phyloP scores from a whole-genome alignment of 1,140 invertebrate species.

The Hylaeus anthracinus region DNA sequence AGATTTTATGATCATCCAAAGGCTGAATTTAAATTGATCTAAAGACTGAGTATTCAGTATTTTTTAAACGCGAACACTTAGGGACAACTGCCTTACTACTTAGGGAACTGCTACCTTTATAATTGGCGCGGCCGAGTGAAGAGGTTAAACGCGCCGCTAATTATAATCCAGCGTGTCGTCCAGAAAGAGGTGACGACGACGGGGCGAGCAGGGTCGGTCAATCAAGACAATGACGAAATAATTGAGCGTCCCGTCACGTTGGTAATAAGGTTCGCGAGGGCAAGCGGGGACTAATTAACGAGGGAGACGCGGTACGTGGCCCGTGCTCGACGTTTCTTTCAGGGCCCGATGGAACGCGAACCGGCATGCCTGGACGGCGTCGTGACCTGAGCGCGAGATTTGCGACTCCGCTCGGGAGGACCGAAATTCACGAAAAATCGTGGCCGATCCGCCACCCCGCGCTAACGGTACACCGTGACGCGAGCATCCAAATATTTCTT shows the following conservation, averaged over 20 bases:
- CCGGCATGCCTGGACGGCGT: conserved; percentile 17
- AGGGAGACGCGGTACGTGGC: conserved; percentile 37
- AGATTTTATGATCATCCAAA: too few species aligned
- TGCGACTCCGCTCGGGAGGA: conserved; percentile 25
- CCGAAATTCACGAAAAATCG: conserved; percentile 64
- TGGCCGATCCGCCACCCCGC: conserved; percentile 42
- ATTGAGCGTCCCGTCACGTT: conserved; percentile 59
- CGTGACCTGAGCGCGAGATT: conserved; percentile 62
- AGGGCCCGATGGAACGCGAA: conserved; percentile 33
- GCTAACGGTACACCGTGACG: conserved; percentile 68
- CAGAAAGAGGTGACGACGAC: neutral
- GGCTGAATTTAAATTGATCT: too few species aligned
- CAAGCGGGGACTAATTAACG: conserved; percentile 56
- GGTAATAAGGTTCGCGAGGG: conserved; percentile 52
- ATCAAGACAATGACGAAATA: conserved; percentile 54
- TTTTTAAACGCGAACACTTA: too few species aligned
- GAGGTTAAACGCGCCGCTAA: neutral
- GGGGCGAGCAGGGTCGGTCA: conserved; percentile 5
- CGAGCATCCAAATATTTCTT: conserved; percentile 69
- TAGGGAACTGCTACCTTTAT: too few species aligned
- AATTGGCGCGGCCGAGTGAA: too few species aligned
- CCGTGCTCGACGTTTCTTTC: conserved; percentile 32
- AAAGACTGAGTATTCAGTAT: too few species aligned
- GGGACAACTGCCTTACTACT: too few species aligned
- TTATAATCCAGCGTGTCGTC: neutral